Evolutionary conservation across 2,113 vertebrate species (phyloP), one percentile per base, ranked within the genome.

Genomic region (Bucco capensis): DNA sequence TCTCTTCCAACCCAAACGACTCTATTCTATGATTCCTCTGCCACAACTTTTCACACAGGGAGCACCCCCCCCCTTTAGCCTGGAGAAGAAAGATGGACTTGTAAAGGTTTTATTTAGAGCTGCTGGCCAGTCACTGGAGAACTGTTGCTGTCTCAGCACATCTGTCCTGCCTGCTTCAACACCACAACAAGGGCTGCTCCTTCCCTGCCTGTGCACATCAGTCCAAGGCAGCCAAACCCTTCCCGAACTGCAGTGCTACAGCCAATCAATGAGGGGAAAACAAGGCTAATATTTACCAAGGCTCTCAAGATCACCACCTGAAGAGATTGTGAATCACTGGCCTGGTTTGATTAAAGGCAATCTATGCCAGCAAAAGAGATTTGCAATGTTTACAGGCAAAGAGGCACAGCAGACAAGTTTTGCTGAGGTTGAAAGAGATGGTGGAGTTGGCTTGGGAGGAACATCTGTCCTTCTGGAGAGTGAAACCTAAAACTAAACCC

Each of bases 401-500:
- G 51, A 57, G 18, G 40, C 6, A 19, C 14, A 69, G 53, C 3
- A 79, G 62, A 79, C 10, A 49, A 84, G 46, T 56, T 83, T 54
- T 85, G 38, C 9, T 73, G 23, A 91, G 91, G 35, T 51, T 50
- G 37, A 70, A 72, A 85, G 75, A 87, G 28, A 46, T 89, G 74
- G 30, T 23, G 3, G 37, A 83, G 49, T 15, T 90, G 61, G 35
- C 53, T 65, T 81, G 12, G 53, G 56, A 85, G 28, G 21, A 50
- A 91, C 19, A 35, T 8, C 30, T 19, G 61, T 25, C 25, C 46
- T 83, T 57, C 24, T 11, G 33, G 23, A 50, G 40, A 89, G 27
- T 42, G 49, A 90, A 94, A 93, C 13, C 40, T 93, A 73, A 90
- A 95, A 81, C 76, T 69, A 90, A 91, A 53, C 5, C 15, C 30